Evolutionary conservation across 2,888 invertebrate genomes (phyloP).

Genomic region (Melanargia galathea): DNA sequence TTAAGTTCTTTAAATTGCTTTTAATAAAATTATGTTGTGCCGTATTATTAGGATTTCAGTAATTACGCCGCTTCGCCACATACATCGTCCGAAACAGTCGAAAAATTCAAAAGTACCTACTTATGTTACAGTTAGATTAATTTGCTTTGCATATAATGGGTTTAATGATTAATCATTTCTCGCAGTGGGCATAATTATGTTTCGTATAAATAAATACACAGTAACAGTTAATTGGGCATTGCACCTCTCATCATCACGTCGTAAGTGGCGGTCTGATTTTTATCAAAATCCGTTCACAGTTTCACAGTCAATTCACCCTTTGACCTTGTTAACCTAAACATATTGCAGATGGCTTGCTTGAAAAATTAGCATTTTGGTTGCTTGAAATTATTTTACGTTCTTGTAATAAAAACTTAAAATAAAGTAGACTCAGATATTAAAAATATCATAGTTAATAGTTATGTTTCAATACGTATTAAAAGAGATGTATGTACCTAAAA

Average conservation of each 20-base stretch:
- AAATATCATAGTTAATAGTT: too few species aligned
- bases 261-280: not conserved
- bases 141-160: constrained; percentile 18
- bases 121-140: not conserved
- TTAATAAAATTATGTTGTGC: not conserved
- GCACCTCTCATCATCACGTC: not conserved
- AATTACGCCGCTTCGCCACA: not conserved
- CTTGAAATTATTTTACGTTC: too few species aligned
- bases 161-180: not conserved
- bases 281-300: not conserved
- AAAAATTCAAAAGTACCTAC: constrained; percentile 3
- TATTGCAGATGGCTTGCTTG: too few species aligned
- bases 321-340: too few species aligned
- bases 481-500: too few species aligned
- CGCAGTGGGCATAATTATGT: not conserved
- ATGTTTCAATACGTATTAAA: too few species aligned
- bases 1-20: not conserved
- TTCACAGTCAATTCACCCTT: too few species aligned
- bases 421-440: too few species aligned
- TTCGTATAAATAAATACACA: not conserved
- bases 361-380: too few species aligned
- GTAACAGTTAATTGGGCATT: not conserved
- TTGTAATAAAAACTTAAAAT: too few species aligned
- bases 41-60: too few species aligned
- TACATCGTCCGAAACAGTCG: not conserved